Evolutionary conservation across 2,888 invertebrate genomes (phyloP).

Genomic region (Muscina levida): DNA sequence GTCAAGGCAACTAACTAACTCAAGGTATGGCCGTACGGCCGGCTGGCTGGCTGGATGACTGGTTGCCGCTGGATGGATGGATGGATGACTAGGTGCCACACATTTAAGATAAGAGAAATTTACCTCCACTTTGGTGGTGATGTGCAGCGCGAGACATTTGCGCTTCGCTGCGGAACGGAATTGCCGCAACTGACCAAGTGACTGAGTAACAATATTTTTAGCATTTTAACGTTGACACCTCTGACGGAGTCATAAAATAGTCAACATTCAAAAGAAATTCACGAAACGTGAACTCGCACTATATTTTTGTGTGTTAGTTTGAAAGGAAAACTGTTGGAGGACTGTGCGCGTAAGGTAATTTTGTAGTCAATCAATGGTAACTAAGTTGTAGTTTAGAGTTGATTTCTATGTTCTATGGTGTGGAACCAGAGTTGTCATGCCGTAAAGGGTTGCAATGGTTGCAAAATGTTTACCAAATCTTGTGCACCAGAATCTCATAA

Average conservation of each 20-base stretch:
- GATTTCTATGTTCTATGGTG: too few species aligned
- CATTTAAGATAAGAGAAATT: conserved; percentile 45
- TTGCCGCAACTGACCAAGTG: conserved; percentile 17
- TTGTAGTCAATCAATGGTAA: too few species aligned
- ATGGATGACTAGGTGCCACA: conserved; percentile 25
- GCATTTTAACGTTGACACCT: conserved; percentile 56
- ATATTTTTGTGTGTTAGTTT: too few species aligned
- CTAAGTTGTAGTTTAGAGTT: too few species aligned
- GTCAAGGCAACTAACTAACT: not conserved
- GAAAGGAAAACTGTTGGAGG: too few species aligned
- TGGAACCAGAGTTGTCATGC: too few species aligned
- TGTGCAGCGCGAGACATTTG: not conserved
- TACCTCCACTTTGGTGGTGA: not conserved
- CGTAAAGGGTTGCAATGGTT: too few species aligned
- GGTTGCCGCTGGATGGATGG: conserved; percentile 23
- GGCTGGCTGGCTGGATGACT: not conserved
- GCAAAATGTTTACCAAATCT: too few species aligned
- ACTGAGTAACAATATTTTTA: conserved; percentile 59
- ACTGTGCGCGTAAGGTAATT: too few species aligned
- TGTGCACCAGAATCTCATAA: too few species aligned
- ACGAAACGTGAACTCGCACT: too few species aligned
- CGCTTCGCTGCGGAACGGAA: not conserved
- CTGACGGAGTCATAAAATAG: conserved; percentile 9
- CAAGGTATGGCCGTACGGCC: conserved; percentile 22
- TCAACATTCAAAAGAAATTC: conserved; percentile 12